Base-by-base conservation (phyloP, 1,140 invertebrate genomes). In the Gryon sp. region DNA sequence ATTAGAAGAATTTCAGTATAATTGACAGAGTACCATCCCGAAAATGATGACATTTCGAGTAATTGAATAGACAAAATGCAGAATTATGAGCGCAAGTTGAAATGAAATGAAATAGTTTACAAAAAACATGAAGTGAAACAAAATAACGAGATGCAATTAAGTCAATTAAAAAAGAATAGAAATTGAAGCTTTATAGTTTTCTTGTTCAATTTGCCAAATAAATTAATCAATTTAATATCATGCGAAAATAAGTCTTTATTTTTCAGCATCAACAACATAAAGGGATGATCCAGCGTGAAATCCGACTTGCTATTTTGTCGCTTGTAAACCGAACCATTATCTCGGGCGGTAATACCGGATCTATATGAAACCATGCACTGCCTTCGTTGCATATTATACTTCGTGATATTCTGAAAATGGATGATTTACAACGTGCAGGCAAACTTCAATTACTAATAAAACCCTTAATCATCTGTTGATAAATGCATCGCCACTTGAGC, bases 401-500 rank as follows among this genome's bases (percentile, higher is more conserved):
- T 70, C 57, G 73, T 68, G 59, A 76, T 69, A 76, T 76, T 59
- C 65, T 32, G 52, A 76, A 76, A 76, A 76, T 76, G 63, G 65
- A 76, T 70, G 74, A 76, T 76, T 76, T 76, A 76, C 65, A 60
- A 76, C 52, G 52, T 46, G 52, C 59, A 30, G 30, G 63, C 28
- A 60, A 76, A 70, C 65, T 69, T 68, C 73, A 69, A 69, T 76
- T 62, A 69, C 73, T 69, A 69, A 69, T 69, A 65, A 65, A 76
- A 76, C 59, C 73, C 57, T 65, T 69, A 69, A 69, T 57, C 73
- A 59, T 59, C 41, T 20, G 34, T 11, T 53, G 73, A 63, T 69
- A 48, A 69, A 60, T 68, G 48, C 15, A 48, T 12, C 45, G 46
- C 28, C 46, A 59, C 53, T 66, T 43, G 45, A 65, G 14, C 38